Evolutionary conservation across 2,888 invertebrate species (phyloP).

Genomic region (Aphelenchoides bicaudatus): DNA sequence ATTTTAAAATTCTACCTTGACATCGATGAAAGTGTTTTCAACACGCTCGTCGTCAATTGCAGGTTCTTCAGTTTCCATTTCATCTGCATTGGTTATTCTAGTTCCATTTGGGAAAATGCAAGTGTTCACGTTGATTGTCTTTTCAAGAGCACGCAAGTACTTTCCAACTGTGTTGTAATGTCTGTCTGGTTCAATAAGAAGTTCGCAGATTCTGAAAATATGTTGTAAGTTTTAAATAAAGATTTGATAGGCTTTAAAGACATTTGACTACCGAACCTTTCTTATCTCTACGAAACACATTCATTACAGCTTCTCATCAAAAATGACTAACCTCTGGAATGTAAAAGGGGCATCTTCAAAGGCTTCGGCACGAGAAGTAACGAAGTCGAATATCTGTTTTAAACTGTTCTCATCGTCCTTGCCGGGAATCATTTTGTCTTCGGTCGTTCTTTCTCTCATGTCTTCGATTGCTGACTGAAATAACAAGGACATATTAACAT

Average conservation of each 20-base stretch:
- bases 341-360: constrained; percentile 49
- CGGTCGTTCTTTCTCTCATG: constrained; percentile 34
- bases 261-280: no score
- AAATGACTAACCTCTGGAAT: constrained; percentile 38
- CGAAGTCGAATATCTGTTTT: constrained; percentile 26
- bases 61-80: constrained; percentile 21
- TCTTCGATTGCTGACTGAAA: constrained; percentile 43
- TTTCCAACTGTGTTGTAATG: constrained; percentile 94
- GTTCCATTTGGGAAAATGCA: constrained; percentile 39
- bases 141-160: constrained; percentile 92
- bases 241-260: no score
- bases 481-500: constrained; percentile 8
- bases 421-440: neutral
- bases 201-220: constrained; percentile 75
- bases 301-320: no score
- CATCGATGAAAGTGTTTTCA: constrained; percentile 39
- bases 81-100: constrained; percentile 30
- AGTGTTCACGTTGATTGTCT: constrained; percentile 63
- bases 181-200: constrained; percentile 81
- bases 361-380: constrained; percentile 31
- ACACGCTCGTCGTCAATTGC: constrained; percentile 26
- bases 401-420: constrained; percentile 15
- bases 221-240: neutral
- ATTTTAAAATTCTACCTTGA: no score
- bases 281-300: constrained; percentile 19